Base-by-base conservation (phyloP, 2,888 invertebrate species). In the Boloria euphrosyne region DNA sequence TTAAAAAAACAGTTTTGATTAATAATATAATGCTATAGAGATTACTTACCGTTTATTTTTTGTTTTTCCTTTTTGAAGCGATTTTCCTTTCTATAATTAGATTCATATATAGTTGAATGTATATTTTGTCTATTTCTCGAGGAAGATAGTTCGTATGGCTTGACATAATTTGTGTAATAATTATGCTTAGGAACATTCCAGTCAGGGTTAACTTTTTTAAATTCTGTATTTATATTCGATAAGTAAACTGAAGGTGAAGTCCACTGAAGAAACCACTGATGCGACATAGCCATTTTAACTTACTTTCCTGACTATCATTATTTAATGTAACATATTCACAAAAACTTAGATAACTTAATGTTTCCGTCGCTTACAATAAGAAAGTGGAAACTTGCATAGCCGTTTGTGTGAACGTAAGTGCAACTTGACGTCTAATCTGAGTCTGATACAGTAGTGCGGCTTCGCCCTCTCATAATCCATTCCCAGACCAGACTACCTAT, bases 201-300 rank as follows among this genome's bases (percentile, higher is more conserved):
- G 58, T 75, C 73, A n/a, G 78, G 77, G 67, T 88, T 85, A 55
- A 86, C 77, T 66, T 78, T 78, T 61, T 84, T 78, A 70, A 84
- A 88, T 57, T 80, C 82, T 67, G 78, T 83, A 73, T 80, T 80
- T 49, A 90, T 85, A 71, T 90, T 89, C 57, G 87, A 75, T 50
- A 88, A 80, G 49, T 89, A 66, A 74, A 83, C 71, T 43, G 87
- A 78, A 5, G 92, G 91, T 13, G 89, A 76, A 14, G 89, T 82
- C 92, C 92, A 93, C 76, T 92, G 89, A 69, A 91, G 81, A 75
- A 90, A 91, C 91, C 92, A 93, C 81, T 91, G 92, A 78, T 91
- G 89, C 68, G 91, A 89, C 73, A 90, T 85, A 66, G 92, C 89
- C 89, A 92, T 92, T 59, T 68, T 78, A 50, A 38, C 16, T 58